Base-by-base conservation (phyloP, 2,113 vertebrate genomes). In the Sphyrna mokarran region DNA sequence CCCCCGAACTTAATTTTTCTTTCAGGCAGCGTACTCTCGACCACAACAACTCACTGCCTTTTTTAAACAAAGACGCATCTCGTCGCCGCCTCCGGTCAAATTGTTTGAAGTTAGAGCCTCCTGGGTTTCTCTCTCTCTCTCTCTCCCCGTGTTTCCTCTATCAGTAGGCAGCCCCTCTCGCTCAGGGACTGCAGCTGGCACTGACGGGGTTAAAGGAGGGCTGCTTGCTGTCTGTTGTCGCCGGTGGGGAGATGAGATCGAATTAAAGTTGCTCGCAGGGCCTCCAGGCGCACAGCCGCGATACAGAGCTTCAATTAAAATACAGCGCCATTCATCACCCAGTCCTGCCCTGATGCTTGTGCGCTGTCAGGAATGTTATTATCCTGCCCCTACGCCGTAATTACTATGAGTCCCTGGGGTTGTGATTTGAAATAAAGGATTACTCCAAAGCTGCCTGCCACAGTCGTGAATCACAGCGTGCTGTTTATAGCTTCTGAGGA, bases 311-410 rank as follows among this genome's bases (percentile, higher is more conserved):
- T 61, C n/a, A 29, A 91, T 91, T 91, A 66, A 91, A 63, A 91
- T n/a, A 66, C 89, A 91, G 58, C 14, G 18, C 89, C 89, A 91
- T 91, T 22, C 89, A 91, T 66, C 61, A 66, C 33, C 85, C 89
- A 66, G 89, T n/a, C 23, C 89, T 20, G 89, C 16, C 14, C 61
- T 37, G 89, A 66, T 61, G 61, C 26, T 20, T 66, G 14, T 22
- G 9, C 20, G 0, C 89, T 61, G 37, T 20, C 61, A 37, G 61
- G n/a, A 66, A 91, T 91, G 16, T 66, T 63, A 91, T 66, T 63
- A 37, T 29, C 61, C 58, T 33, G 54, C 14, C 29, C 85, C 54
- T 63, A 54, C 87, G 14, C 33, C 0, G 22, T 63, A 63, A 90
- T 90, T 90, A 61, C 26, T 61, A 14, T 26, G 6, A 26, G 3